These are phyloP conservation scores for Portevinia maculata DNA, from an alignment of 2,888 invertebrate genomes.

Conservation along the genomic window DNA sequence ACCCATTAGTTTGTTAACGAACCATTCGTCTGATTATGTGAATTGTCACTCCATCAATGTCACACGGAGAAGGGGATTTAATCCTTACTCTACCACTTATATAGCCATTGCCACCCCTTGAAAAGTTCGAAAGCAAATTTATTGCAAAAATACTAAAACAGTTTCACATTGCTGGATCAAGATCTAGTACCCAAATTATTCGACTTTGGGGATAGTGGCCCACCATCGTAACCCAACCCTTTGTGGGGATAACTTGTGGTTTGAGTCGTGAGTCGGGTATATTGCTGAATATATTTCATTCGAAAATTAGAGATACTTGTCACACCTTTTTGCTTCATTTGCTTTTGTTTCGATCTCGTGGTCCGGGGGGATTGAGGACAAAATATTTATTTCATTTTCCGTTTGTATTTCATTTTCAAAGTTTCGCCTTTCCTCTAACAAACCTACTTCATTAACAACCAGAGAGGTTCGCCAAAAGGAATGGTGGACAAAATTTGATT, in stretches of 20 bases:
- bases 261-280: not conserved
- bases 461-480: conserved; percentile 48
- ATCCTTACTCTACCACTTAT: conserved; percentile 40
- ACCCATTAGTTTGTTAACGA: conserved; percentile 64
- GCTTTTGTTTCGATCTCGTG: conserved; percentile 24
- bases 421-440: conserved; percentile 52
- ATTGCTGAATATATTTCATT: conserved; percentile 61
- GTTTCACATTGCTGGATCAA: not conserved
- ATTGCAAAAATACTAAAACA: conserved; percentile 32
- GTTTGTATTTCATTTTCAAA: conserved; percentile 23
- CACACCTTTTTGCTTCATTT: conserved; percentile 61
- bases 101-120: not conserved
- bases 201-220: not conserved
- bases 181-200: conserved; percentile 25
- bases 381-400: conserved; percentile 24
- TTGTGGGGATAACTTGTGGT: conserved; percentile 1
- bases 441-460: conserved; percentile 67
- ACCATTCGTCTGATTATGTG: conserved; percentile 28
- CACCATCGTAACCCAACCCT: conserved; percentile 1
- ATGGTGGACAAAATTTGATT: conserved; percentile 54
- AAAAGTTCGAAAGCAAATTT: conserved; percentile 12
- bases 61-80: conserved; percentile 47
- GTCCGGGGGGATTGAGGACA: not conserved
- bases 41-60: conserved; percentile 72
- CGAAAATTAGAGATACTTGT: conserved; percentile 69